Base-by-base conservation (phyloP, 2,113 vertebrate species). In the Reinhardtius hippoglossoides region DNA sequence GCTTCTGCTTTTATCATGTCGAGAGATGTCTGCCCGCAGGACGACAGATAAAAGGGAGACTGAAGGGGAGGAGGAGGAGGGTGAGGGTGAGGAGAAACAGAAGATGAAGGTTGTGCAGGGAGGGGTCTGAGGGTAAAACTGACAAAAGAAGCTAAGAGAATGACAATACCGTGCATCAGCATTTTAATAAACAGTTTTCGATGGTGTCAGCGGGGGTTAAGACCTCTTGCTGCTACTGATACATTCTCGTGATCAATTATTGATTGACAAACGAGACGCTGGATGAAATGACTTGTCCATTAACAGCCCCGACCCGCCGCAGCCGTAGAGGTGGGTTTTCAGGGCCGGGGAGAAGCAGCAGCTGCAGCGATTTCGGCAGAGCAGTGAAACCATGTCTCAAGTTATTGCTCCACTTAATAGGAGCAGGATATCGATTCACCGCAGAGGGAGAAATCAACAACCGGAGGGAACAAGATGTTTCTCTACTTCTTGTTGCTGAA, bases 11-110 rank as follows among this genome's bases (percentile, higher is more conserved):
- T 81, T 42, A 81, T 84, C 78, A 46, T 62, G 71, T 66, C 1
- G 63, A 79, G 81, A 78, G 63, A 67, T 58, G 71, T 62, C 68
- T 78, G 58, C 67, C 78, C 58, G 66, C 77, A 75, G 82, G 81
- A 78, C 24, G 3, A 27, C 59, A 61, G 57, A 84, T 75, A 31
- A 77, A 74, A 78, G 66, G 58, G 31, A 74, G 57, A 67, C 40
- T 42, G 1, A 71, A 31, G 55, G 65, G n/a, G 14, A 35, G 20
- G 16, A 48, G 52, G 10, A 54, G 42, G 57, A 26, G 16, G 31
- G 56, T 20, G 5, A 18, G 24, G 52, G 31, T 31, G 31, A 8
- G 3, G 46, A 18, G n/a, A 60, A 59, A 26, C 57, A 1, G 50
- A 40, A 4, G 56, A 42, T 42, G 40, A 42, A 42, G 40, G 40